Conservation (phyloP, 37 sponge, comb jelly and placozoan genomes). For the Tethya wilhelma region DNA sequence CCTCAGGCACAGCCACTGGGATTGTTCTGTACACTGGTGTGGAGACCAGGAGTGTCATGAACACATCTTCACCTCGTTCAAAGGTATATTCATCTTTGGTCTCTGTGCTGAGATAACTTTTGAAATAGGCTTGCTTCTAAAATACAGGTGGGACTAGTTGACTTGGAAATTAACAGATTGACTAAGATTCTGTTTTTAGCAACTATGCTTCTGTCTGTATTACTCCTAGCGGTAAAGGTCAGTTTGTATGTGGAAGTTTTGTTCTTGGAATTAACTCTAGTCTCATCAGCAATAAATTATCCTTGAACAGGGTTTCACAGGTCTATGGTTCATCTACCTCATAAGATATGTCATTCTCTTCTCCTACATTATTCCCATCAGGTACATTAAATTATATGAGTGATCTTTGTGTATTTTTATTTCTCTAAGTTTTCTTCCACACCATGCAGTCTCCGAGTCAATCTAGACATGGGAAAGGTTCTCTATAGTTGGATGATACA, state of each 20-base stretch:
- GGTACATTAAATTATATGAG: too few relatives aligned
- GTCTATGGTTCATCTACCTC: constrained; percentile 81
- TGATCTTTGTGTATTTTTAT: too few relatives aligned
- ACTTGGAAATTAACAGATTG: constrained; percentile 91
- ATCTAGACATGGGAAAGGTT: constrained; percentile 93
- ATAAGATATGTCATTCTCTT: constrained; percentile 89
- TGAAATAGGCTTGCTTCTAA: too few relatives aligned
- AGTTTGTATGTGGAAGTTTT: background rate
- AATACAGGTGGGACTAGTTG: constrained; percentile 82
- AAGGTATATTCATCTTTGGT: constrained; percentile 58
- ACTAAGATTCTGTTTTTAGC: constrained; percentile 89
- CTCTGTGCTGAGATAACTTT: too few relatives aligned
- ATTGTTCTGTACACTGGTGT: constrained; percentile 90
- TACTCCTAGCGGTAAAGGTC: constrained; percentile 80
- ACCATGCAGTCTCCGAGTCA: constrained; percentile 81
- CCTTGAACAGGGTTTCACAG: constrained; percentile 63
- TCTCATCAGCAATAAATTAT: too few relatives aligned
- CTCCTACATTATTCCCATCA: constrained; percentile 96
- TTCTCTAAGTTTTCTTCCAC: too few relatives aligned
- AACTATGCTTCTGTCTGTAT: constrained; percentile 62
- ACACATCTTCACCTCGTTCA: constrained; percentile 75
- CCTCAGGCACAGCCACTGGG: constrained; percentile 87
- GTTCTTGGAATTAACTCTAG: background rate
- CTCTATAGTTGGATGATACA: constrained; percentile 88
- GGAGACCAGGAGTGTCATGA: constrained; percentile 90